Base-by-base conservation (phyloP, 2,113 vertebrate genomes). In the Hippocampus abdominalis region DNA sequence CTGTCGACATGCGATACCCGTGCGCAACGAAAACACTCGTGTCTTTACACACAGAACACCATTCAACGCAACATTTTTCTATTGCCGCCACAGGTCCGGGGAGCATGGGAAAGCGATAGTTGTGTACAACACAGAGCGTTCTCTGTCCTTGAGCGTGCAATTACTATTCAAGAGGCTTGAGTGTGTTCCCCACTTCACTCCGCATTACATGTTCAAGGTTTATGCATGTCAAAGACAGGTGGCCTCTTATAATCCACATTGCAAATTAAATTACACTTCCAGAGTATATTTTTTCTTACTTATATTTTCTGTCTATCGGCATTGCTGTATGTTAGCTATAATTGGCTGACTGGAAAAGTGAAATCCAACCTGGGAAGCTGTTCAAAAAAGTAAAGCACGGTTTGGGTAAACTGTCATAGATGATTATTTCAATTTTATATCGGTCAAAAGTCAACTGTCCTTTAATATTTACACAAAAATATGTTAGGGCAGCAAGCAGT, bases 181-280 rank as follows among this genome's bases (percentile, higher is more conserved):
- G 61, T 78, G 85, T 72, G 72, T 78, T 88, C 82, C 76, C 78
- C 68, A 67, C 73, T 81, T 84, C 81, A 82, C 60, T 84, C 75
- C 46, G 7, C 64, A 68, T 76, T 77, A 74, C 83, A 81, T 82
- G 79, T 72, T 79, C 63, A 84, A 81, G 62, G 65, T 67, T 66
- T 46, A 64, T 61, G 60, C 81, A 74, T 86, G 64, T 78, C 79
- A 75, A 75, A 84, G 70, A 68, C 74, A 77, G 74, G 64, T 78
- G 78, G 81, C 72, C 85, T 82, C 81, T 66, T 73, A 63, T 80
- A 84, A 84, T 86, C 78, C 48, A 70, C 82, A 83, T 84, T 71
- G 76, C 61, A 66, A 81, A 87, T 88, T 64, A 74, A 85, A 86
- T 90, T 86, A 80, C 76, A 74, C 70, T 66, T 74, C 66, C 79